Evolutionary conservation across 1,140 invertebrate species (phyloP).

Genomic region (Homalodisca vitripennis): DNA sequence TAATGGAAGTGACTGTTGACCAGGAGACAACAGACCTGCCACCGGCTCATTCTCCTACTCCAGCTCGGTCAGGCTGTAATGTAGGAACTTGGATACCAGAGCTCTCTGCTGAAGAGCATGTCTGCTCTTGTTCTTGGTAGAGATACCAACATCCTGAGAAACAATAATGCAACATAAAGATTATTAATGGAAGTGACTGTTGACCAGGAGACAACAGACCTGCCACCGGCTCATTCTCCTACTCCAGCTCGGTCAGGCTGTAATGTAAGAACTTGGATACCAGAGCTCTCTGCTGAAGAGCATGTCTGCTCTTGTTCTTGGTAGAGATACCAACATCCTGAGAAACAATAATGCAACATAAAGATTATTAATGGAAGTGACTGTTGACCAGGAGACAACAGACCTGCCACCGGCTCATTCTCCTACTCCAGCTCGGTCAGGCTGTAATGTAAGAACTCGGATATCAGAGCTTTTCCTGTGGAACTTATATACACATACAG

Average conservation of each 20-base stretch:
- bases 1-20: no score
- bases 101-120: constrained; percentile 70
- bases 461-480: constrained; percentile 75
- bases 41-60: constrained; percentile 38
- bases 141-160: constrained; percentile 53
- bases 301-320: constrained; percentile 64
- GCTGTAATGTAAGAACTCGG: constrained; percentile 81
- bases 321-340: constrained; percentile 56
- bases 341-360: no score
- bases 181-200: background rate
- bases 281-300: constrained; percentile 70
- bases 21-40: no score
- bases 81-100: constrained; percentile 79
- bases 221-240: constrained; percentile 35
- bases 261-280: constrained; percentile 82
- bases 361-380: no score
- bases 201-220: no score
- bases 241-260: constrained; percentile 60
- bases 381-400: no score
- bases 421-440: constrained; percentile 54
- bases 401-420: no score
- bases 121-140: constrained; percentile 63
- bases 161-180: constrained; percentile 9
- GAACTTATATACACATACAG: no score
- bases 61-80: constrained; percentile 67